Base-by-base conservation (phyloP, 2,888 invertebrate species). In the Liopterus haemorrhoidalis region DNA sequence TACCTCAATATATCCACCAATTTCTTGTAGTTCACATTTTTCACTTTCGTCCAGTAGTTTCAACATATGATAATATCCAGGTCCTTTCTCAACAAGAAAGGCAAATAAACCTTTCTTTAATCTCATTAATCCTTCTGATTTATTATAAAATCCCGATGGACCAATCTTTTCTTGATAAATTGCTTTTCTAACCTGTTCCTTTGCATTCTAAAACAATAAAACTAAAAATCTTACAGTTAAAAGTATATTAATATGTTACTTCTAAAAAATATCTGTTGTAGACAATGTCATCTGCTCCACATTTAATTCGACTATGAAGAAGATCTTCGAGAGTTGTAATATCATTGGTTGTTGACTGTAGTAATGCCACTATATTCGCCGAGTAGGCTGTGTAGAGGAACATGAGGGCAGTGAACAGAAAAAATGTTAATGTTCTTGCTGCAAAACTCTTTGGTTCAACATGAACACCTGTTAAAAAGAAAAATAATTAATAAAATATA, bases 21-120 rank as follows among this genome's bases (percentile, higher is more conserved):
- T 76, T 57, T 79, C 79, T 33, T 74, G 72, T 6, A 81, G 62
- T 0, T 77, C 78, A 58, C 81, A 82, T 57, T 81, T 82, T 59
- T 81, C 76, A 3, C 75, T 73, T 58, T 81, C 81, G 9, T 70
- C 64, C 55, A 75, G 81, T 43, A 74, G 77, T 61, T 78, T 76
- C 15, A 76, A 73, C 1, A 80, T 75, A 27, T 79, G 66, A 55
- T 79, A 75, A 58, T 80, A 81, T 0, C 76, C 76, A 1, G 76
- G 71, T 1, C 78, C 76, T 2, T 71, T 68, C 60, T 81, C 81
- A 66, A 76, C 77, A 58, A 81, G 77, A 51, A 79, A 78, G 4
- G 78, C 78, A 56, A 77, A 79, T 5, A 78, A 58, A 6, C 76
- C 78, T 65, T 72, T 68, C 53, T 69, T 67, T 50, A 79, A 63